phyloP scores from a whole-genome alignment of 2,888 invertebrate species.

The Eurois occulta region DNA sequence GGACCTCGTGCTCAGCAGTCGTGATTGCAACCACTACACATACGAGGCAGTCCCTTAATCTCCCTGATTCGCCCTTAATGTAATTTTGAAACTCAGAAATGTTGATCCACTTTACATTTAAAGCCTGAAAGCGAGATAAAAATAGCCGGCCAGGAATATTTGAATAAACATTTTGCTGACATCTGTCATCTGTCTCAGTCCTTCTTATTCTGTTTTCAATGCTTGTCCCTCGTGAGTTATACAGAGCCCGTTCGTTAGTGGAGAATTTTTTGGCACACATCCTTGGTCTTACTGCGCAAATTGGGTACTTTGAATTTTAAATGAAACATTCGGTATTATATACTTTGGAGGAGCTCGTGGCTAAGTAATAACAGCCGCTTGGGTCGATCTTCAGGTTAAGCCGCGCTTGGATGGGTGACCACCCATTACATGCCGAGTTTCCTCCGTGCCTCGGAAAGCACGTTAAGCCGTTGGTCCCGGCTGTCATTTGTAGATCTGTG shows the following conservation, averaged over 20 bases:
- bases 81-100: not conserved
- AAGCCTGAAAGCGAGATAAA: not conserved
- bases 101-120: not conserved
- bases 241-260: slow-evolving; percentile 13
- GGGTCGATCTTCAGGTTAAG: no score
- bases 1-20: no score
- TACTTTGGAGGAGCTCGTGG: not conserved
- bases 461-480: no score
- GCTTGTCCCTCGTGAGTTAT: slow-evolving; percentile 30
- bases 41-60: no score
- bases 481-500: no score
- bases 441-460: no score
- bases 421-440: no score
- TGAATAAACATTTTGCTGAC: slow-evolving; percentile 18
- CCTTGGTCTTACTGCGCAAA: not conserved
- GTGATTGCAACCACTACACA: no score
- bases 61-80: no score
- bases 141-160: slow-evolving; percentile 8
- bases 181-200: not conserved
- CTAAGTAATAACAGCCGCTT: no score
- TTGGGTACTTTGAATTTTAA: slow-evolving; percentile 10
- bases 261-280: slow-evolving; percentile 18
- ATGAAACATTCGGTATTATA: not conserved
- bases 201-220: slow-evolving; percentile 35
- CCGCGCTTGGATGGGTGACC: no score